These are phyloP conservation scores for Anagyrus pseudococci DNA, from an alignment of 2,888 invertebrate species.

Conservation along the genomic window DNA sequence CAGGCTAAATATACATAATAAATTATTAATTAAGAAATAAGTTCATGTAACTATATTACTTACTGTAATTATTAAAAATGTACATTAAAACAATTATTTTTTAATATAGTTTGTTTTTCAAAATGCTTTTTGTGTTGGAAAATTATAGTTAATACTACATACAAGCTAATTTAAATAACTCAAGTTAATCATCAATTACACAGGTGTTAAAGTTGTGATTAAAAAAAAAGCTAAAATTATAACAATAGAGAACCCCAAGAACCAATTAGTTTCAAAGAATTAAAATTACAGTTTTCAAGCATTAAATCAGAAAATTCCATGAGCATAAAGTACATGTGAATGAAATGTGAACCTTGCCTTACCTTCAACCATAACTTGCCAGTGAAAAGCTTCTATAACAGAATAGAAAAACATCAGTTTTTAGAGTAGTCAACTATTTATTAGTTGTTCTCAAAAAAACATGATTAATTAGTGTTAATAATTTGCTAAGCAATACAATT, in stretches of 20 bases:
- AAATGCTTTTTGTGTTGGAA: too few species aligned
- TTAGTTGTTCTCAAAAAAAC: neutral
- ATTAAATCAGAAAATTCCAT: constrained; percentile 13
- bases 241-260: constrained; percentile 46
- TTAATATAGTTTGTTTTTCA: too few species aligned
- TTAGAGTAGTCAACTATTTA: neutral
- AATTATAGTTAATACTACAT: too few species aligned
- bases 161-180: neutral
- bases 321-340: constrained; percentile 20
- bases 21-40: constrained; percentile 1
- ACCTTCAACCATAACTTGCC: constrained; percentile 72
- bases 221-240: neutral
- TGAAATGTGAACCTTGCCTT: constrained; percentile 56
- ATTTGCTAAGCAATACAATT: neutral
- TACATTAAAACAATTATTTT: too few species aligned
- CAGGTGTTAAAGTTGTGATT: constrained; percentile 12
- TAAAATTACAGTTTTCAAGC: constrained; percentile 9
- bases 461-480: neutral
- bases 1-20: constrained; percentile 65
- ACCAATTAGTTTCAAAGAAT: constrained; percentile 44
- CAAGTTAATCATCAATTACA: neutral
- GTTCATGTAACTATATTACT: too few species aligned
- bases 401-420: constrained; percentile 55
- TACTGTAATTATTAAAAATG: neutral
- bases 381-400: constrained; percentile 69